Conservation (phyloP, 2,888 invertebrate genomes). For the Zaprionus obscuricornis region DNA sequence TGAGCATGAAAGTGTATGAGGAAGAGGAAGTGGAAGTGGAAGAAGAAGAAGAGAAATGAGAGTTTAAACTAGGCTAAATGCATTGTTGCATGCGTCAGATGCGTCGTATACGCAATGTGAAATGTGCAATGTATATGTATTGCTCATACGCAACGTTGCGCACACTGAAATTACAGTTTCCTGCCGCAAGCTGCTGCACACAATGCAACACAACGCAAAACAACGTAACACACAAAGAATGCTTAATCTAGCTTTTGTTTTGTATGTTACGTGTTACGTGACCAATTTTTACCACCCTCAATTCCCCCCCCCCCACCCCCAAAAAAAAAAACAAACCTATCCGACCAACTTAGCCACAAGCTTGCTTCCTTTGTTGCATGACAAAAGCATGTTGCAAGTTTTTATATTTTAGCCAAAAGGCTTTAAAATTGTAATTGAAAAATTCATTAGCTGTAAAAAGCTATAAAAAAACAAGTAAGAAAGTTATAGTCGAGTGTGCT, state of each 20-base stretch:
- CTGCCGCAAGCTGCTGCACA: constrained; percentile 35
- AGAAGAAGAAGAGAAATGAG: no score
- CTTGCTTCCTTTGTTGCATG: not conserved
- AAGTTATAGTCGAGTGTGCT: no score
- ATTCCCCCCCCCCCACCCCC: not conserved
- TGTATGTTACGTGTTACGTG: constrained; percentile 19
- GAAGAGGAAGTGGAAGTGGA: no score
- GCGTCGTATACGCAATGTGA: constrained; percentile 48
- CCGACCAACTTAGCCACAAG: no score
- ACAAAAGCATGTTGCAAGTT: constrained; percentile 19
- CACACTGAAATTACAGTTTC: constrained; percentile 38
- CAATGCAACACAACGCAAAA: not conserved
- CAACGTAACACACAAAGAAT: constrained; percentile 41
- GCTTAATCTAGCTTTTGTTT: constrained; percentile 67
- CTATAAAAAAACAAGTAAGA: no score
- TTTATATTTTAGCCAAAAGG: constrained; percentile 16
- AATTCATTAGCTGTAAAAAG: constrained; percentile 39
- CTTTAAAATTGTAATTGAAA: constrained; percentile 30
- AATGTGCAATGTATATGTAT: constrained; percentile 20
- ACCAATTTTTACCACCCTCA: no score
- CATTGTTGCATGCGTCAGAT: constrained; percentile 1
- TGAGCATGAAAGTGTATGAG: no score
- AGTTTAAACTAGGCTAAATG: not conserved
- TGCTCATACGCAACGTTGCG: constrained; percentile 60
- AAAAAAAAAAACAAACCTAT: no score